Evolutionary conservation across 2,113 vertebrate species (phyloP), one percentile per base, ranked within the genome.

Genomic region (Malurus alboscapulatus): DNA sequence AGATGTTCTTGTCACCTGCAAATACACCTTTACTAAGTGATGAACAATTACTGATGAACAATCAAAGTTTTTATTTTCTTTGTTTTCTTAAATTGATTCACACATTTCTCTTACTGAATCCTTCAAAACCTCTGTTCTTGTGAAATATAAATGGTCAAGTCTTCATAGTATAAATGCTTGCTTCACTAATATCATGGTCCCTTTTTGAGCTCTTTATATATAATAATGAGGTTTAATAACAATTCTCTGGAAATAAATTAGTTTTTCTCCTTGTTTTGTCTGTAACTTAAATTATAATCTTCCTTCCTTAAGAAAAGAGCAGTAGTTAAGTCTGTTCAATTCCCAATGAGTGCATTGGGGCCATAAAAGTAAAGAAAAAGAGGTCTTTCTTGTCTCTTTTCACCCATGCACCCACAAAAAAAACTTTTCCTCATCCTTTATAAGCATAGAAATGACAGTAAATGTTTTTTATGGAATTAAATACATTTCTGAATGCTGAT

Each of bases 71-170:
- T 38, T 67, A 26, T 57, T 83, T 85, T 68, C 65, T 91, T 48
- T 47, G 14, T 17, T 71, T 68, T 88, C 42, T 84, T 91, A 79
- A 91, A 51, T 2, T 50, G 25, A 87, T 72, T 79, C 88, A 75
- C 27, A 81, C 48, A 50, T 90, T 95, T 95, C 21, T 83, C 3
- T 24, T 88, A 74, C 24, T 65, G 44, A 95, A 92, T 94, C 51
- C 14, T 58, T 45, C 40, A 75, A 77, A 87, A 73, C 5, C 16
- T 30, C 30, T 42, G 17, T 55, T 68, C 11, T 62, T 94, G 44
- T 73, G 48, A 94, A 74, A 87, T 76, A 89, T 54, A 32, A 63
- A 72, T 12, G 62, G 62, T 86, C 80, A 40, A 94, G 84, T 92
- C 86, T 69, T 17, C 14, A 48, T 34, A 38, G 25, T 67, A 30